Base-by-base conservation (phyloP, 2,113 vertebrate genomes). In the Nyctibius bracteatus region DNA sequence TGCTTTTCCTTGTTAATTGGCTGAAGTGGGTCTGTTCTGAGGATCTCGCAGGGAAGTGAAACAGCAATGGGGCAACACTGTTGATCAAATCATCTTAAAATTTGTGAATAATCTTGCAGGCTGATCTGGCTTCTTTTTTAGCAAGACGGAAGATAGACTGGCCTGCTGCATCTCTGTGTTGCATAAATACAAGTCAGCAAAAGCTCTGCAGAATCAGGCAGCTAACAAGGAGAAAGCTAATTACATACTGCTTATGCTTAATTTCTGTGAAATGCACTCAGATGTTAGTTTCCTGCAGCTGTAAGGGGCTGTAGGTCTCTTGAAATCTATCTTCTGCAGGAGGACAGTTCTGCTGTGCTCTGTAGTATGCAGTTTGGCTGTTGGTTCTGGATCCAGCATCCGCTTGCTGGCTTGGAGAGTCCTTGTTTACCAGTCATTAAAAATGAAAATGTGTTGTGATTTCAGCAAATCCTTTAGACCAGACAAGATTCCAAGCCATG, bases 381-480 rank as follows among this genome's bases (percentile, higher is more conserved):
- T 37, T 86, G 55, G 25, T 77, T 67, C 68, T 88, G 78, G 28
- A 81, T 65, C 52, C 59, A 78, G 72, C 52, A 65, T 43, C 62
- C 9, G 37, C 43, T 12, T 78, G 47, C 73, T 89, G 86, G 35
- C 49, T 46, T 6, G 11, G 24, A 39, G 11, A 1, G 31, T 54
- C 19, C 2, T 90, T 7, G 0, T 66, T 47, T 83, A 66, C 52
- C 49, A 35, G 41, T 79, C 67, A 25, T 74, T 89, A 65, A 87
- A 82, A 54, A 82, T 61, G 62, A 67, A 92, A 80, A 93, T 95
- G 30, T 97, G 58, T 95, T 98, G 31, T 83, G 78, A 94, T 98
- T 97, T 95, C 97, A 99, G 99, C 98, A 99, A 99, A 98, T 99
- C 99, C 96, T 98, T 99, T 90, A 99, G 99, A 97, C 98, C 98